Evolutionary conservation across 2,888 invertebrate genomes (phyloP).

Genomic region (Pachydiplax longipennis): DNA sequence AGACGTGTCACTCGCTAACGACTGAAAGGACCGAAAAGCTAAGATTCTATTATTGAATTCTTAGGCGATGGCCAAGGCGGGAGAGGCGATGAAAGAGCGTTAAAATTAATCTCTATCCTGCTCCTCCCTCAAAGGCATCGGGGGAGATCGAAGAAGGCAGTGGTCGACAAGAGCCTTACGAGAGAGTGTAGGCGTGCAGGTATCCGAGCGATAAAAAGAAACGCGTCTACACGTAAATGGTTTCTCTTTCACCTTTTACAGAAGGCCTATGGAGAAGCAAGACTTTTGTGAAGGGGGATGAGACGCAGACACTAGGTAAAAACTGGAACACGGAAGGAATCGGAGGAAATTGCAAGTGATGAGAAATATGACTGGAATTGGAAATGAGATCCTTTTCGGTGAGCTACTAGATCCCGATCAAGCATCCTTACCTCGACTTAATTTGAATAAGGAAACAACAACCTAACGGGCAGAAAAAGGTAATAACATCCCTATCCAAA

Average conservation of each 20-base stretch:
- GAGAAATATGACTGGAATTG: neutral
- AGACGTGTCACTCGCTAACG: neutral
- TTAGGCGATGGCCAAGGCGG: neutral
- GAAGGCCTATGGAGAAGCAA: slow-evolving; percentile 46
- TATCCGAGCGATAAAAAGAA: neutral
- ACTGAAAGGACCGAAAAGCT: neutral
- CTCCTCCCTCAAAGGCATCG: neutral
- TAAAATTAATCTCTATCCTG: neutral
- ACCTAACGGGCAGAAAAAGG: too few relatives aligned
- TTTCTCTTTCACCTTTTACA: neutral
- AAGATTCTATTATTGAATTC: neutral
- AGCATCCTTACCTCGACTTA: too few relatives aligned
- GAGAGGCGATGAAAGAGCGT: neutral
- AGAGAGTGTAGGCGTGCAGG: neutral
- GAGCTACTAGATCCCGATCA: too few relatives aligned
- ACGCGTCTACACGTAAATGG: neutral
- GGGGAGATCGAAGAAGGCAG: slow-evolving; percentile 8
- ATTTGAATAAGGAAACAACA: too few relatives aligned
- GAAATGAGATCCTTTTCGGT: neutral
- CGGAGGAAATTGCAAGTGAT: neutral
- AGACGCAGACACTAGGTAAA: too few relatives aligned
- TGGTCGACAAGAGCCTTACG: slow-evolving; percentile 18
- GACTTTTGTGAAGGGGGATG: slow-evolving; percentile 25
- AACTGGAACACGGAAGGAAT: neutral
- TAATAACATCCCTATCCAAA: too few relatives aligned